Base-by-base conservation (phyloP, 2,888 invertebrate genomes). In the Lapara coniferarum region DNA sequence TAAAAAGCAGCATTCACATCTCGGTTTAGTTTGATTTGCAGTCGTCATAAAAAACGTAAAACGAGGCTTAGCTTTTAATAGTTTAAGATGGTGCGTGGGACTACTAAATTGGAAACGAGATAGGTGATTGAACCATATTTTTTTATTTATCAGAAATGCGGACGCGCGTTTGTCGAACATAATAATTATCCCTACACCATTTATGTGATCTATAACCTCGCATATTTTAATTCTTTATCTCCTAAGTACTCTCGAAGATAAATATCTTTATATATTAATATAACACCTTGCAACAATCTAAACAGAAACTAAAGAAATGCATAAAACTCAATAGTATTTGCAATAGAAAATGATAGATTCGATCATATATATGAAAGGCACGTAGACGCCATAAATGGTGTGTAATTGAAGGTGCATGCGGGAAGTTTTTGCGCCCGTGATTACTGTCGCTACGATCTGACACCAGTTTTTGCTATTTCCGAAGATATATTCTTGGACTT, bases 341-440 rank as follows among this genome's bases (percentile, higher is more conserved):
- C 78, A 78, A 80, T 79, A 82, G 78, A 79, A 86, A 85, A 84
- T 85, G 83, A 86, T 85, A 88, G 87, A 86, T 87, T 86, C 87
- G 82, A 84, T 83, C 85, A 85, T 85, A 85, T 56, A 68, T 77
- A 84, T 89, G 89, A 88, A 85, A 86, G 87, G 86, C 88, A 88
- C 89, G 89, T 90, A 85, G 78, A 77, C 72, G 77, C 93, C 91
- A 83, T 92, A 93, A 89, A 90, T 89, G 92, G 93, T 80, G 83
- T 82, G 89, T 93, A 92, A 93, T 93, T 91, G 91, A 88, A 86
- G 89, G 85, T 83, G 87, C 86, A 84, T 87, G 89, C 85, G 83
- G 75, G 80, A 77, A 69, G 83, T 91, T 93, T 90, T 92, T 92
- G 87, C 83, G 66, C 74, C 81, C 74, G 82, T 88, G 87, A 89